Evolutionary conservation across 2,113 vertebrate genomes (phyloP).

Genomic region (Actenoides lindsayi): DNA sequence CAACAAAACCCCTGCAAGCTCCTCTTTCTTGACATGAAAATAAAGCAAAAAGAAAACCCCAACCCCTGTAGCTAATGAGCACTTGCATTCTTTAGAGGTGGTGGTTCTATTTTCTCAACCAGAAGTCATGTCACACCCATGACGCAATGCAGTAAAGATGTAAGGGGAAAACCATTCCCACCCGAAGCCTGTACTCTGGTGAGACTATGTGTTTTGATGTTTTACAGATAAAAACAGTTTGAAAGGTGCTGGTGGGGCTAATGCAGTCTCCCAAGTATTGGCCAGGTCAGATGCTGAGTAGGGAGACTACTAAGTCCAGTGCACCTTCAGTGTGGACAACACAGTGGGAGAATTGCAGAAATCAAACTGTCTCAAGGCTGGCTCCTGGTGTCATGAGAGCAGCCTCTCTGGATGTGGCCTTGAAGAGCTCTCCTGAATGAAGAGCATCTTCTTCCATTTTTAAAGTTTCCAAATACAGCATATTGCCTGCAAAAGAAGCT

Average conservation of each 20-base stretch:
- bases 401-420: not conserved
- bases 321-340: not conserved
- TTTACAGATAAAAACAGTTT: not conserved
- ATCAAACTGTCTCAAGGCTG: not conserved
- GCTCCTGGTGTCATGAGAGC: not conserved
- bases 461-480: accelerated
- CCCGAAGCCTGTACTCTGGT: not conserved
- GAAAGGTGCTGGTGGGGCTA: not conserved
- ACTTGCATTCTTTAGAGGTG: not conserved
- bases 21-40: not conserved
- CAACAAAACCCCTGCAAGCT: not conserved
- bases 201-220: not conserved
- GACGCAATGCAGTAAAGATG: not conserved
- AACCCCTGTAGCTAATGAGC: not conserved
- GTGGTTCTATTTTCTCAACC: not conserved
- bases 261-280: not conserved
- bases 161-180: not conserved
- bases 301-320: not conserved
- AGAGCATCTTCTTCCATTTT: not conserved
- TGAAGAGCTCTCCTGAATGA: not conserved
- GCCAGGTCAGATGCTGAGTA: not conserved
- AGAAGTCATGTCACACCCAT: not conserved
- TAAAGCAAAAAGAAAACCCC: not conserved
- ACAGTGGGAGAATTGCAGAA: not conserved
- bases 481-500: not conserved